Evolutionary conservation across 2,888 invertebrate genomes (phyloP), one percentile per base, ranked within the genome.

Genomic region (Cephalotes varians): DNA sequence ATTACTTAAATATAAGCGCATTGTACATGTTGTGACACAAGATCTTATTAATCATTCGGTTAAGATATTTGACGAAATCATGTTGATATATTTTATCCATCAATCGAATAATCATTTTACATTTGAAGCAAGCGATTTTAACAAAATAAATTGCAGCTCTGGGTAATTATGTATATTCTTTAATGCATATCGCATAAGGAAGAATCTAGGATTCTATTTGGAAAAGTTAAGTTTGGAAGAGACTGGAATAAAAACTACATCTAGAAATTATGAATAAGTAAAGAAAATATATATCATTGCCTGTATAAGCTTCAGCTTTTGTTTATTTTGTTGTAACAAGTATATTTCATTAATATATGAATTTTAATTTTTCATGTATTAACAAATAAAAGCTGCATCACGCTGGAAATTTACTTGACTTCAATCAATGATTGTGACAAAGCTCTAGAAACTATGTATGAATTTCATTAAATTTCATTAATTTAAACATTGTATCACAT

Each of bases 341-440:
- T 64, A 1, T 9, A 34, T 58, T 49, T 31, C 18, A 74, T 25
- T 40, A 31, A 72, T 64, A 37, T 25, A 25, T 34, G 12, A 49
- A 62, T 31, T 3, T 54, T 40, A 2, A 15, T 25, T 37, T 62
- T 15, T 49, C 6, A 7, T 37, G 15, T 51, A 49, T 34, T 28
- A 28, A 60, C 12, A 12, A 64, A 34, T 37, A 65, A 21, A 72
- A 34, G 21, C 56, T 18, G 1, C 4, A 65, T 65, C 7, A 69
- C 3, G 0, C 2, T 44, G 34, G 6, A 69, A 91, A 93, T 81
- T 15, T 74, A 34, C 4, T 60, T 65, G 40, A 87, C 86, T 91
- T 85, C 73, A 87, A 81, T 81, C 85, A 69, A 85, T 79, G 81
- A 84, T 84, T 82, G 73, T 84, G 83, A 83, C 82, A 85, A 54